Conservation (phyloP, 2,113 vertebrate species). For the Oryzias celebensis region DNA sequence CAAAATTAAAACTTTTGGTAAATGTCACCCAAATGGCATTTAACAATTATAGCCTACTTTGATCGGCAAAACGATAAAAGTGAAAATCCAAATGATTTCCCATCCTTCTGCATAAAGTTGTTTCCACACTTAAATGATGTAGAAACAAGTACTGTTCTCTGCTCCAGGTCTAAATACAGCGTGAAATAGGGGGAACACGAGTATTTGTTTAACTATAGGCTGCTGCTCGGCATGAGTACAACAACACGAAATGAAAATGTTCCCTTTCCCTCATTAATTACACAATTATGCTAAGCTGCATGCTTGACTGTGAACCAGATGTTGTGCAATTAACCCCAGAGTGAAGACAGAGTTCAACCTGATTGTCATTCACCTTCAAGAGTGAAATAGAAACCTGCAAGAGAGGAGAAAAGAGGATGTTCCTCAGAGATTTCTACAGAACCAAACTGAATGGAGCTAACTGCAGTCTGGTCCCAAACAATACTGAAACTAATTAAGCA, state of each 20-base stretch:
- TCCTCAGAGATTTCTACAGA: constrained; percentile 21
- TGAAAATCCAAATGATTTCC: too few relatives aligned
- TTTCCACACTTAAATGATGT: too few relatives aligned
- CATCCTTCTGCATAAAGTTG: too few relatives aligned
- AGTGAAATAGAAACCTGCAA: constrained; percentile 46
- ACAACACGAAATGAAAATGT: constrained; percentile 38
- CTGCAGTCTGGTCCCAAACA: constrained; percentile 9
- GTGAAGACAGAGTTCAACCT: constrained; percentile 51
- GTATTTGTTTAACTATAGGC: constrained; percentile 41
- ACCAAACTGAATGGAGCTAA: neutral
- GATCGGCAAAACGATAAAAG: too few relatives aligned
- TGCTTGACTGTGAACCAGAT: constrained; percentile 60
- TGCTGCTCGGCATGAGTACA: constrained; percentile 14
- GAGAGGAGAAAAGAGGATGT: constrained; percentile 30
- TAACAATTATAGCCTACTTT: too few relatives aligned
- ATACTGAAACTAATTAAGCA: constrained; percentile 32
- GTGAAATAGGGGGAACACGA: constrained; percentile 68
- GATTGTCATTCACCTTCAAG: constrained; percentile 66
- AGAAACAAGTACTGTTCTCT: neutral
- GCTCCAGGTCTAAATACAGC: constrained; percentile 57
- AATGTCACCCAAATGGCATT: too few relatives aligned
- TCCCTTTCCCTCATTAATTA: constrained; percentile 59
- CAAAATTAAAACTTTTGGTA: too few relatives aligned
- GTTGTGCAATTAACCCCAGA: constrained; percentile 69
- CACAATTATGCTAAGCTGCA: constrained; percentile 61